Percentiles rank a stretch among this genome's conserved stretches.
Evolutionary conservation across 37 sponge, comb jelly and placozoan species (phyloP).

Genomic region (Halichondria panicea): DNA sequence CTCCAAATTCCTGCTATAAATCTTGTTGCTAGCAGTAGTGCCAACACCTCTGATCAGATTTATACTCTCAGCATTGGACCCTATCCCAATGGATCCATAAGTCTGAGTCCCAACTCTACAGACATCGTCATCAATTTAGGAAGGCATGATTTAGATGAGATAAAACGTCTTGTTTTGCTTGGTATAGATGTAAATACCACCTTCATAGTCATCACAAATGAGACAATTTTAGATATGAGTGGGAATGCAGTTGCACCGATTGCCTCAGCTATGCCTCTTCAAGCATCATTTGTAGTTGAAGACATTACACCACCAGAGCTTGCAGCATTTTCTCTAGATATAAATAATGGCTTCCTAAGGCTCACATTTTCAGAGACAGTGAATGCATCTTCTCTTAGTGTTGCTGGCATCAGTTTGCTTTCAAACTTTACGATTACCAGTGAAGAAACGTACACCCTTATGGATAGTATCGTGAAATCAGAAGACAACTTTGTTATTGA

Average conservation of each 20-base stretch:
- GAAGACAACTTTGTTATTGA: slow-evolving; percentile 34
- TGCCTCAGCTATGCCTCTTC: slow-evolving; percentile 10
- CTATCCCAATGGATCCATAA: slow-evolving; percentile 30
- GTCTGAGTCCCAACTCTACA: slow-evolving; percentile 47
- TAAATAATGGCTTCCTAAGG: slow-evolving; percentile 67
- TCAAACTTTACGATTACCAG: slow-evolving; percentile 13
- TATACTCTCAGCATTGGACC: slow-evolving; percentile 31
- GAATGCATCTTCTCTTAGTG: slow-evolving; percentile 61
- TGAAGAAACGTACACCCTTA: slow-evolving; percentile 37
- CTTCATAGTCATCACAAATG: slow-evolving; percentile 64
- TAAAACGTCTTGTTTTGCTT: slow-evolving; percentile 69
- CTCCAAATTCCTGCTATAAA: slow-evolving; percentile 52
- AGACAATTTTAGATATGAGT: slow-evolving; percentile 69
- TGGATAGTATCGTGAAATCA: slow-evolving; percentile 7
- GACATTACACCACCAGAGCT: slow-evolving; percentile 72
- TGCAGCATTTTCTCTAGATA: slow-evolving; percentile 62
- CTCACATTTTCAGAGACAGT: slow-evolving; percentile 89
- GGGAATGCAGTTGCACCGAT: slow-evolving; percentile 48
- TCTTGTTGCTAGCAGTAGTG: slow-evolving; percentile 43
- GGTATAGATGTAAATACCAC: slow-evolving; percentile 53
- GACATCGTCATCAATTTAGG: slow-evolving; percentile 61
- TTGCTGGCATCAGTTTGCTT: slow-evolving; percentile 43
- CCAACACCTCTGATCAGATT: slow-evolving; percentile 1
- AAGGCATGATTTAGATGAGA: slow-evolving; percentile 66
- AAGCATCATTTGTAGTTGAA: slow-evolving; percentile 14